Percentiles rank a stretch among this genome's conserved stretches.
phyloP scores from a whole-genome alignment of 2,113 vertebrate species.

The Odontesthes bonariensis region DNA sequence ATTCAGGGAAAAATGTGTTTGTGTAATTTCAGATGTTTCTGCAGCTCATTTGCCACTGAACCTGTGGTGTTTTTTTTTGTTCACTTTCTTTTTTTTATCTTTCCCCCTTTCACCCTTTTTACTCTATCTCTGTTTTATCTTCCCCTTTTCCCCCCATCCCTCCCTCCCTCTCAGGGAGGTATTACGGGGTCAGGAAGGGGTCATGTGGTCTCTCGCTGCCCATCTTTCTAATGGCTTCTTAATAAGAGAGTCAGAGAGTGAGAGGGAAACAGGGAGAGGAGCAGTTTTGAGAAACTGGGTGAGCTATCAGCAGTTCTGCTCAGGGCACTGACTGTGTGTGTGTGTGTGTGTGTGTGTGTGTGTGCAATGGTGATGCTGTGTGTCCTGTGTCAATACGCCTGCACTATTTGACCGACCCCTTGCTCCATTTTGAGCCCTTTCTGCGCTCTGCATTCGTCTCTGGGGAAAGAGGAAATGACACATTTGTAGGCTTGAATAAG shows the following conservation, averaged over 20 bases:
- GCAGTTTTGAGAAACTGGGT: slow-evolving; percentile 48
- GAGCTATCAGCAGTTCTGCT: slow-evolving; percentile 68
- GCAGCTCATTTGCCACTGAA: not conserved
- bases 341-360: slow-evolving; percentile 7
- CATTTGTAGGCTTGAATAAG: slow-evolving; percentile 78
- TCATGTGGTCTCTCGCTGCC: slow-evolving; percentile 66
- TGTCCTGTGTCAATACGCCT: not conserved
- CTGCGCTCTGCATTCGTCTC: slow-evolving; percentile 62
- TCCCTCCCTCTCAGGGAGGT: slow-evolving; percentile 53
- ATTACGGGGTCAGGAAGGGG: slow-evolving; percentile 66
- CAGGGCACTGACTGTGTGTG: slow-evolving; percentile 32
- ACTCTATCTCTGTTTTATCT: not conserved
- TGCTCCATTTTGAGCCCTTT: slow-evolving; percentile 64
- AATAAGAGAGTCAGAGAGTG: slow-evolving; percentile 67
- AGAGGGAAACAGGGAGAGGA: slow-evolving; percentile 42
- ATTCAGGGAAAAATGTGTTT: not conserved
- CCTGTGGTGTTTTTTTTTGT: not conserved
- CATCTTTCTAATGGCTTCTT: slow-evolving; percentile 74
- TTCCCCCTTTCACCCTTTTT: slow-evolving; percentile 5
- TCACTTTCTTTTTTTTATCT: not conserved
- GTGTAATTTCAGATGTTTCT: slow-evolving; percentile 1
- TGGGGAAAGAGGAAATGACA: slow-evolving; percentile 80
- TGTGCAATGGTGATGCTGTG: slow-evolving; percentile 7
- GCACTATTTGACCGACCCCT: slow-evolving; percentile 58
- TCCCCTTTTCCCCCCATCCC: slow-evolving; percentile 29